Base-by-base conservation (phyloP, 1,140 invertebrate genomes). In the Nephila pilipes region DNA sequence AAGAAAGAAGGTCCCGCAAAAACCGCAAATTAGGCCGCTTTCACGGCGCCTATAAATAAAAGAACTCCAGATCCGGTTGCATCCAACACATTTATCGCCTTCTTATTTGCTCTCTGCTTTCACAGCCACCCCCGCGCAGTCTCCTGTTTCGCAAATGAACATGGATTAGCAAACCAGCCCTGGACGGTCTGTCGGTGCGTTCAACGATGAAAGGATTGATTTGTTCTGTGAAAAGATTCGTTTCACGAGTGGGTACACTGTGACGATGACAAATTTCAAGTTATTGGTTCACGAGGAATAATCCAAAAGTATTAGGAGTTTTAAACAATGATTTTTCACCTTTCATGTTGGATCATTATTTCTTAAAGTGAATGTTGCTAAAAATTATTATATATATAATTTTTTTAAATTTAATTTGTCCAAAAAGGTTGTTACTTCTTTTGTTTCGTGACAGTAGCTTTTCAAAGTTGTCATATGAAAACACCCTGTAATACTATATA, bases 11-110 rank as follows among this genome's bases (percentile, higher is more conserved):
- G 25, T 25, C 65, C 65, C 65, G 25, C 29, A 69, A 18, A 20
- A 60, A 69, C 65, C 65, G 29, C 65, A 69, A 69, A 69, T 69
- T 69, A 69, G 65, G 65, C 65, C 29, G 65, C 65, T 69, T 69
- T 69, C 65, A 69, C 29, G 29, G 65, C 14, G 29, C 65, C 65
- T 69, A 32, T 69, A 69, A 69, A 69, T 69, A 69, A 29, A 69
- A 69, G 65, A 25, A 16, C 65, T 14, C n/a, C 14, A 25, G 65
- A 16, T 69, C 65, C 12, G 25, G 65, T 69, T 69, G 65, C 65
- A 69, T 69, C 65, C 32, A 69, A 69, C 65, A 69, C 29, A 16
- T 69, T 32, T 25, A 5, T 25, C 65, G 65, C 65, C 29, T 4
- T 32, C 29, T 32, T 69, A 69, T 69, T 69, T 69, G 25, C 65